phyloP scores from a whole-genome alignment of 2,797 vertebrate species.

The Ceyx erithaca region DNA sequence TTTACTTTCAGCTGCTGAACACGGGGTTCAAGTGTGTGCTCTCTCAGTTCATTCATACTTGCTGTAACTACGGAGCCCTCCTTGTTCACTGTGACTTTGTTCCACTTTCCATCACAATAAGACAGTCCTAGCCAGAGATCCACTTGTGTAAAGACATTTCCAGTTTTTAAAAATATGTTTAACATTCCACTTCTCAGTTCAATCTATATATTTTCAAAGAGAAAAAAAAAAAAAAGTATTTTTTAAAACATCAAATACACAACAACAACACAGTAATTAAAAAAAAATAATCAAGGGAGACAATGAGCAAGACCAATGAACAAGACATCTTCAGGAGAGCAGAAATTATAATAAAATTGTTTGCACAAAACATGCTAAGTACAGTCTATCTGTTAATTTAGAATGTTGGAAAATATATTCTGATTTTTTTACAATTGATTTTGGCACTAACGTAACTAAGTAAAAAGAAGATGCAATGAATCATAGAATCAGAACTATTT shows the following conservation, averaged over 20 bases:
- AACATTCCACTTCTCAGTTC: constrained; percentile 88
- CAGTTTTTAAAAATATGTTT: constrained; percentile 81
- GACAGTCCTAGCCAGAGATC: constrained; percentile 87
- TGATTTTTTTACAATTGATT: constrained; percentile 4
- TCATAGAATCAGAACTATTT: too few relatives aligned
- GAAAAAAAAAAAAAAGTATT: not conserved
- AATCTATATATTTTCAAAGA: constrained; percentile 76
- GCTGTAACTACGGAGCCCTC: constrained; percentile 77
- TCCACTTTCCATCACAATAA: constrained; percentile 91
- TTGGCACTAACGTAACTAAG: not conserved
- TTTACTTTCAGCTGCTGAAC: constrained; percentile 76
- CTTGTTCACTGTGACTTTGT: constrained; percentile 81
- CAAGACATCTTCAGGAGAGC: not conserved
- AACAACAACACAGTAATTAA: not conserved
- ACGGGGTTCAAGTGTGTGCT: constrained; percentile 52
- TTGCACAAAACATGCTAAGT: not conserved
- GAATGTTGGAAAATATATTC: not conserved
- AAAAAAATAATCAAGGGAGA: not conserved
- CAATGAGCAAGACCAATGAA: not conserved
- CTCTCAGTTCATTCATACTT: constrained; percentile 79
- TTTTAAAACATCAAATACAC: not conserved
- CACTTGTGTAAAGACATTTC: constrained; percentile 76
- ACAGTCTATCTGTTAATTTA: not conserved
- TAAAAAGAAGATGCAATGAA: not conserved
- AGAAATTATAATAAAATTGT: constrained; percentile 4